Percentiles rank a stretch among this genome's conserved stretches.
Evolutionary conservation across 2,113 vertebrate species (phyloP).

Genomic region (Lasiurus borealis): DNA sequence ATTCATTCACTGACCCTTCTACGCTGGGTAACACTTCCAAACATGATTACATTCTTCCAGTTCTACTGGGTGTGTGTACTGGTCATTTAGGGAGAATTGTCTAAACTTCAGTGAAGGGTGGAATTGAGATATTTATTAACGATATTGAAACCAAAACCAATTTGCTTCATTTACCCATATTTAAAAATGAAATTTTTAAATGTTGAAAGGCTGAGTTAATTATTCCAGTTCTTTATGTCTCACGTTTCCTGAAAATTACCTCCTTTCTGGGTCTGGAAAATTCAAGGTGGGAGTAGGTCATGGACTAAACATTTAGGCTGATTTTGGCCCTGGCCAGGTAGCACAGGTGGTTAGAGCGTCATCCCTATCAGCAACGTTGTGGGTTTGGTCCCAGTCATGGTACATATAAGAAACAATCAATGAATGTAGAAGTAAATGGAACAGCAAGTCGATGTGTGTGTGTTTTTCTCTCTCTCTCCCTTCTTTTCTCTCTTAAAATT

Average conservation of each 20-base stretch:
- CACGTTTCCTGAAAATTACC: constrained; percentile 21
- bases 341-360: background rate
- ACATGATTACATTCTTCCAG: background rate
- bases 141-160: background rate
- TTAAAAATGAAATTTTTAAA: constrained; percentile 50
- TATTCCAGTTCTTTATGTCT: constrained; percentile 10
- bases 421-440: background rate
- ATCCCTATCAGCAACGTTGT: background rate
- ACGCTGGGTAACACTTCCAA: background rate
- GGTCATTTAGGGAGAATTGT: background rate
- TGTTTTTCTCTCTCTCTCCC: background rate
- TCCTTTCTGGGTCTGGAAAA: constrained; percentile 35
- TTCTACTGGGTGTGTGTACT: background rate
- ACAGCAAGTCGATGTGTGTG: background rate
- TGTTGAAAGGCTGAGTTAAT: constrained; percentile 9
- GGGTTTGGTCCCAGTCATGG: background rate
- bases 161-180: background rate
- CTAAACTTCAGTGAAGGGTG: background rate
- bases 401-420: background rate
- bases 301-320: background rate
- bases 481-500: background rate
- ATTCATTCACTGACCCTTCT: background rate
- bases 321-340: background rate
- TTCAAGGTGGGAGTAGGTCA: background rate
- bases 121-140: constrained; percentile 30